Evolutionary conservation across 2,888 invertebrate genomes (phyloP).

Genomic region (Zaprionus lineosus): DNA sequence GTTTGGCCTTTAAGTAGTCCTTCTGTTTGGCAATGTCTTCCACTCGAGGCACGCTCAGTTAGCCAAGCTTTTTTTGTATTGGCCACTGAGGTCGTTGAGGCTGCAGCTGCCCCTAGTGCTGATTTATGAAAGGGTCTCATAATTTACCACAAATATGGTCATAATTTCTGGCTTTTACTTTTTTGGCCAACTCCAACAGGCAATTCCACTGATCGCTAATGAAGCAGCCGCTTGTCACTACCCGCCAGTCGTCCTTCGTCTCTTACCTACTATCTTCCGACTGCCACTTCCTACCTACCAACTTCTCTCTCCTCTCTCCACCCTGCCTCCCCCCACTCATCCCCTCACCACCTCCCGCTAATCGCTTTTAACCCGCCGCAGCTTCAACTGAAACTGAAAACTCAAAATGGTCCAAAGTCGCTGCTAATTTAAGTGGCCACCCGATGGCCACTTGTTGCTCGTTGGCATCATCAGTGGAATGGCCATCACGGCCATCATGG

Average conservation of each 20-base stretch:
- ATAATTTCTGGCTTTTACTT: constrained; percentile 77
- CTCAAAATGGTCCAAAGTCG: constrained; percentile 23
- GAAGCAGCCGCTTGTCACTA: constrained; percentile 46
- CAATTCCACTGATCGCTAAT: constrained; percentile 43
- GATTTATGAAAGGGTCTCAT: constrained; percentile 79
- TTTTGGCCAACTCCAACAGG: constrained; percentile 29
- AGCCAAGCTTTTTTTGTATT: constrained; percentile 46
- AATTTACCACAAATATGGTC: constrained; percentile 80
- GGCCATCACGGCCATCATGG: constrained; percentile 45
- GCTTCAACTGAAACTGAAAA: constrained; percentile 55
- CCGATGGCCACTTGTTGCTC: constrained; percentile 69
- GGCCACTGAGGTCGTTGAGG: constrained; percentile 60
- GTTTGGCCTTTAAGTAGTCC: constrained; percentile 53
- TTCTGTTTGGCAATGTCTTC: constrained; percentile 48
- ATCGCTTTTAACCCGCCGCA: too few species aligned
- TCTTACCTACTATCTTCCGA: too few species aligned
- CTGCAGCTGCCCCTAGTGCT: constrained; percentile 43
- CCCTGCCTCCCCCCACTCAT: too few species aligned
- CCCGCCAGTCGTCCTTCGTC: too few species aligned
- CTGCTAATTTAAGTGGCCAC: constrained; percentile 61
- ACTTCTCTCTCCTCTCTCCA: too few species aligned
- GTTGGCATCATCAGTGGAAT: constrained; percentile 24
- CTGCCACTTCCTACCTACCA: too few species aligned
- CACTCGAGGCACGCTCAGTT: background rate
- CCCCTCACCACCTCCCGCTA: too few species aligned